Evolutionary conservation across 2,113 vertebrate genomes (phyloP), one percentile per base, ranked within the genome.

Genomic region (Holacanthus passer): DNA sequence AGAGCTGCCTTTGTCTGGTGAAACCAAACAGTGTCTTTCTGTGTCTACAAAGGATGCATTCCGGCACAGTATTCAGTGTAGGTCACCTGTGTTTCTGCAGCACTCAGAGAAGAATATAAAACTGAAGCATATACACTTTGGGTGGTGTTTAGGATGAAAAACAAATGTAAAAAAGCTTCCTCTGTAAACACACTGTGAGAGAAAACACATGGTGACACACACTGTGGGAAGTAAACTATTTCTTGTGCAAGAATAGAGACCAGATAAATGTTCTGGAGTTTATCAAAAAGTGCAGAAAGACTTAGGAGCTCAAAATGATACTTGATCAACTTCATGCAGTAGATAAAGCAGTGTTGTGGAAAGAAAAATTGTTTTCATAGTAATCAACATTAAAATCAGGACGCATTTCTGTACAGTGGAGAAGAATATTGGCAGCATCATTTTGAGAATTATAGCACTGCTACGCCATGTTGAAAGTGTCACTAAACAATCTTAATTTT

Each of bases 1-100:
- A 93, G 98, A 92, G 98, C 98, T 32, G 97, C 97, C 0, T 99
- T 98, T 27, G 97, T 99, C 29, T 99, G 98, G 98, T 99, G 89
- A 96, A 82, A 43, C 16, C 1, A 20, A 47, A 11, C 22, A 1
- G 12, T 29, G 3, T 37, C 60, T 31, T 59, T 1, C 7, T 35
- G 29, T 27, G 53, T 43, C 19, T 13, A 22, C n/a, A 29, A 8
- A 53, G 4, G 47, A 41, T 29, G 24, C 5, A 17, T 47, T 47
- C 20, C 16, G 27, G 35, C n/a, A n/a, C n/a, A n/a, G n/a, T n/a
- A n/a, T n/a, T n/a, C n/a, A n/a, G n/a, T n/a, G n/a, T n/a, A n/a
- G n/a, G n/a, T n/a, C n/a, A n/a, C n/a, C n/a, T n/a, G n/a, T 20
- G 35, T 22, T 22, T 37, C 5, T 12, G 59, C 20, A 11, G 55